Evolutionary conservation across 2,888 invertebrate species (phyloP).

Genomic region (Miltochrista miniata): DNA sequence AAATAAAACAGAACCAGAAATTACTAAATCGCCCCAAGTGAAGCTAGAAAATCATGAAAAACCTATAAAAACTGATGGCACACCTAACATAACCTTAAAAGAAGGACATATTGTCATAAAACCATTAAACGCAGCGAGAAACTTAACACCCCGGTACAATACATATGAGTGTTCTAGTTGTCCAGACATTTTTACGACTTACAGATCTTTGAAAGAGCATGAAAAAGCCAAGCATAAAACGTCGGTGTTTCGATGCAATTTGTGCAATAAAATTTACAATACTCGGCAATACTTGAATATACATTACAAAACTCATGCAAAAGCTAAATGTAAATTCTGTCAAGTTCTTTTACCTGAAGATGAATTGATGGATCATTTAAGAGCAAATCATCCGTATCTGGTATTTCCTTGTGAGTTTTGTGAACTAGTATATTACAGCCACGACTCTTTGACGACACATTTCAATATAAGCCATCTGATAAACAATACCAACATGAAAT

Average conservation of each 20-base stretch:
- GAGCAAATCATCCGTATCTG: constrained; percentile 40
- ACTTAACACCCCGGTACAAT: constrained; percentile 31
- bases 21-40: not conserved
- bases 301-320: constrained; percentile 50
- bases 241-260: constrained; percentile 44
- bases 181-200: constrained; percentile 47
- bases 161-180: constrained; percentile 49
- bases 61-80: constrained; percentile 5
- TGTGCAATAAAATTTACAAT: constrained; percentile 49
- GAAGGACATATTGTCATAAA: constrained; percentile 48
- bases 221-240: constrained; percentile 48
- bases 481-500: constrained; percentile 32
- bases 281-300: constrained; percentile 51
- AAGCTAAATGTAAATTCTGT: constrained; percentile 50
- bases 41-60: constrained; percentile 1
- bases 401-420: constrained; percentile 51
- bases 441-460: constrained; percentile 47
- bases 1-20: not conserved
- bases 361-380: constrained; percentile 49
- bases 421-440: constrained; percentile 47
- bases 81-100: constrained; percentile 41
- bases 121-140: constrained; percentile 30
- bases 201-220: constrained; percentile 49
- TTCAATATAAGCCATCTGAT: constrained; percentile 45
- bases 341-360: constrained; percentile 39